Evolutionary conservation across 1,140 invertebrate species (phyloP).

Genomic region (Nasonia longicornis): DNA sequence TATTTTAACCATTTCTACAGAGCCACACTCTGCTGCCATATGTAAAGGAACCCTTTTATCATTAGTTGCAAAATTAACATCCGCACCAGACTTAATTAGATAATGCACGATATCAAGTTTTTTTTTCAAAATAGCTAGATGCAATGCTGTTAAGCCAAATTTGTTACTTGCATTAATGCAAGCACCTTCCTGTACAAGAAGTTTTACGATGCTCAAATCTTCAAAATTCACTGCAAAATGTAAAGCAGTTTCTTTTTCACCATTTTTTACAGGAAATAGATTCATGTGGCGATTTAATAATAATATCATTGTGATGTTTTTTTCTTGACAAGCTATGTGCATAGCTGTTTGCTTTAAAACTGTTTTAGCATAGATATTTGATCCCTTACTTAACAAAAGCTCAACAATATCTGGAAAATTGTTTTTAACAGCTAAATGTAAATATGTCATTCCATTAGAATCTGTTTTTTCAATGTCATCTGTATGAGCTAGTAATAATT

Average conservation of each 20-base stretch:
- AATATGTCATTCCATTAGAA: not conserved
- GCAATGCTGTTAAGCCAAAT: constrained; percentile 10
- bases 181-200: not conserved
- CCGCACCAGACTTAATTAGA: not conserved
- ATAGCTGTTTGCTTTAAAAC: not conserved
- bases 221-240: constrained; percentile 6
- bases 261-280: not conserved
- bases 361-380: constrained; percentile 8
- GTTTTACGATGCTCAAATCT: not conserved
- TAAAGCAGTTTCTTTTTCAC: not conserved
- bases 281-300: constrained; percentile 1
- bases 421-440: constrained; percentile 7
- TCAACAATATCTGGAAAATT: not conserved
- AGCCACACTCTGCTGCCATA: not conserved
- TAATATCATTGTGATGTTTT: not conserved
- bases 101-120: not conserved
- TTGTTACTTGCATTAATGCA: not conserved
- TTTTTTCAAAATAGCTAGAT: not conserved
- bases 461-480: not conserved
- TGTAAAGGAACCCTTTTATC: constrained; percentile 1
- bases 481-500: not conserved
- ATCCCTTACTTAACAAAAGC: constrained; percentile 8
- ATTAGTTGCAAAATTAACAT: constrained; percentile 9
- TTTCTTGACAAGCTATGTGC: constrained; percentile 10
- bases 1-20: not conserved